Evolutionary conservation across 2,888 invertebrate species (phyloP).

Genomic region (Drosophila parthenogenetica): DNA sequence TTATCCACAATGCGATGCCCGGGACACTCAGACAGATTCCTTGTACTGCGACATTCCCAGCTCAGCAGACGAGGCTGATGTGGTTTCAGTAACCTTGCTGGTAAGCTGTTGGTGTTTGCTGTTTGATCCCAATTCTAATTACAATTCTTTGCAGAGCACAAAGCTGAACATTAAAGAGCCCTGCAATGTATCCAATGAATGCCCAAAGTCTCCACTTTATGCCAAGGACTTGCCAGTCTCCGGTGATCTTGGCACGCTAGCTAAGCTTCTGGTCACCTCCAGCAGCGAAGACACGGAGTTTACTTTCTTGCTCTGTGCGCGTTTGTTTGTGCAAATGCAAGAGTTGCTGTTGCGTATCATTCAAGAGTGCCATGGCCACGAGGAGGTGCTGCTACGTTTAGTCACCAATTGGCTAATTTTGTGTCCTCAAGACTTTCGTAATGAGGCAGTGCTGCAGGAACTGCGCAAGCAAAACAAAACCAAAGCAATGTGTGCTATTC

Average conservation of each 20-base stretch:
- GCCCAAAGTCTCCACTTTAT: constrained; percentile 50
- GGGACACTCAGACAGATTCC: constrained; percentile 63
- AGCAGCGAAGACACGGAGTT: constrained; percentile 92
- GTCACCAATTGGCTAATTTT: constrained; percentile 96
- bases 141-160: constrained; percentile 45
- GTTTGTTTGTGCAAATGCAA: constrained; percentile 87
- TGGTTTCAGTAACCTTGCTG: constrained; percentile 48
- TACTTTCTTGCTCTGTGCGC: constrained; percentile 49
- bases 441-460: constrained; percentile 95
- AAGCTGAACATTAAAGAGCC: constrained; percentile 57
- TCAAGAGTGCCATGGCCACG: constrained; percentile 87
- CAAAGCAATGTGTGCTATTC: constrained; percentile 85
- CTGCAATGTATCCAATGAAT: constrained; percentile 33
- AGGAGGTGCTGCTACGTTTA: constrained; percentile 84
- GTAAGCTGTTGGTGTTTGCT: no score
- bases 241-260: constrained; percentile 51
- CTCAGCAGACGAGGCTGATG: constrained; percentile 66
- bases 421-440: constrained; percentile 97
- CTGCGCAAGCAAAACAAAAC: constrained; percentile 92
- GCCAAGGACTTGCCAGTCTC: constrained; percentile 63
- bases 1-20: constrained; percentile 38
- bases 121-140: not conserved
- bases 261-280: constrained; percentile 62
- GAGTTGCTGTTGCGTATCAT: constrained; percentile 93
- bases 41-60: constrained; percentile 74